phyloP scores from a whole-genome alignment of 2,888 invertebrate genomes.

The Hirudinaria manillensis region DNA sequence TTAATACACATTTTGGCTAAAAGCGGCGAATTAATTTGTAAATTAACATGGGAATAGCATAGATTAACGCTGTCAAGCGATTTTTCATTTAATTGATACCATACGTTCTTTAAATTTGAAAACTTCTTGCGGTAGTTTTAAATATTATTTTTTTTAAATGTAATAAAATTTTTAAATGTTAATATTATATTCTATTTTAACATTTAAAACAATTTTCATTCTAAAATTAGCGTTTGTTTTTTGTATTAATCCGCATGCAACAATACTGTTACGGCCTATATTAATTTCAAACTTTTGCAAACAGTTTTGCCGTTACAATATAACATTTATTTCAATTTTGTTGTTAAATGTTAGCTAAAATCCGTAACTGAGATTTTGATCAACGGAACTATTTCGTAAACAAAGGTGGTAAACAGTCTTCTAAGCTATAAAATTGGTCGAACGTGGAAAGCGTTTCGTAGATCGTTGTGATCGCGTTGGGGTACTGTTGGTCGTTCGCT shows the following conservation, averaged over 20 bases:
- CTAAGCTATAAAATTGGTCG: background rate
- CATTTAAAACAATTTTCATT: background rate
- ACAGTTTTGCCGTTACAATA: too few species aligned
- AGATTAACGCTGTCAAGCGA: background rate
- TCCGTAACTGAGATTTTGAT: too few species aligned
- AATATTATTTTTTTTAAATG: background rate
- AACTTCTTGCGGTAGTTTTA: background rate
- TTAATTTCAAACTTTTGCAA: too few species aligned
- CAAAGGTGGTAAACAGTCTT: background rate
- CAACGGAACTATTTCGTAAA: background rate
- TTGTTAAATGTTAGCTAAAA: too few species aligned
- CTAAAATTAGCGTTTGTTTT: background rate
- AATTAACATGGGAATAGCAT: background rate
- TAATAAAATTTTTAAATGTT: background rate
- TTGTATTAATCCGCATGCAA: background rate
- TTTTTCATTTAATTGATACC: background rate
- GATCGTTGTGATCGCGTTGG: constrained; percentile 6
- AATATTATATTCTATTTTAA: background rate
- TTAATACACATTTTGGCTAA: too few species aligned
- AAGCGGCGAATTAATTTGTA: background rate
- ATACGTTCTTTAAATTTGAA: background rate
- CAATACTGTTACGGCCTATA: background rate
- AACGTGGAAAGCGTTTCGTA: background rate
- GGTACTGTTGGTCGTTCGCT: constrained; percentile 1
- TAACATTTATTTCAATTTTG: too few species aligned